Conservation (phyloP, 2,113 vertebrate genomes). For the Colius striatus region DNA sequence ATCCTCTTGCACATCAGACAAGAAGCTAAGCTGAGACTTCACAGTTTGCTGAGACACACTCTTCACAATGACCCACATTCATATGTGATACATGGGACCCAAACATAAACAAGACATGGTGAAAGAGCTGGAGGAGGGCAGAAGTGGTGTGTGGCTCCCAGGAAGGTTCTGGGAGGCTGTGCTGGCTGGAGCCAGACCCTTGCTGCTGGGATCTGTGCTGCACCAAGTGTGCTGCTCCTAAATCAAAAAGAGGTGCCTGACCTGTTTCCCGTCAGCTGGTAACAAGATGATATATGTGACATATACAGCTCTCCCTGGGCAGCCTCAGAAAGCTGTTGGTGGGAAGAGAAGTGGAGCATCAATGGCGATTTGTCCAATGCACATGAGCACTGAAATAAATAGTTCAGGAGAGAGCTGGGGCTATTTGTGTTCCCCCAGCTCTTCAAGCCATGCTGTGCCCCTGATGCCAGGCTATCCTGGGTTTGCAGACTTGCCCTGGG, state of each 20-base stretch:
- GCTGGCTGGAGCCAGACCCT: rapidly evolving
- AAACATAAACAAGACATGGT: background rate
- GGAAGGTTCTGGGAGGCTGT: background rate
- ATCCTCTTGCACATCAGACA: background rate
- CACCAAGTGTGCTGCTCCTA: background rate
- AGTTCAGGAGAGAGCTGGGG: background rate
- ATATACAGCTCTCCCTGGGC: background rate
- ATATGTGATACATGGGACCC: background rate
- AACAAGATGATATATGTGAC: background rate
- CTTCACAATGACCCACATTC: background rate
- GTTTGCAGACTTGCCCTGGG: background rate
- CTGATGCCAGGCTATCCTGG: background rate
- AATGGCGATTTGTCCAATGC: background rate
- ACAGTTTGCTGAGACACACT: background rate
- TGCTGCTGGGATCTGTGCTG: background rate
- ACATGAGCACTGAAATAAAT: background rate
- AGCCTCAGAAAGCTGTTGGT: background rate
- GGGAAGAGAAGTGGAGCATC: background rate
- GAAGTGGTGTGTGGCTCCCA: background rate
- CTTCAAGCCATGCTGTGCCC: background rate
- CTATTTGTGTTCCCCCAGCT: background rate
- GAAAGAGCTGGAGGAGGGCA: background rate
- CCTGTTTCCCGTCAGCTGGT: background rate
- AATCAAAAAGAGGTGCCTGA: background rate
- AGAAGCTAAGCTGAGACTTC: background rate